A percentile compares a stretch with the other conserved stretches of the same genome.
These are phyloP conservation scores for Anolis apletophallus DNA, from an alignment of 2,797 vertebrate species.

Conservation along the genomic window DNA sequence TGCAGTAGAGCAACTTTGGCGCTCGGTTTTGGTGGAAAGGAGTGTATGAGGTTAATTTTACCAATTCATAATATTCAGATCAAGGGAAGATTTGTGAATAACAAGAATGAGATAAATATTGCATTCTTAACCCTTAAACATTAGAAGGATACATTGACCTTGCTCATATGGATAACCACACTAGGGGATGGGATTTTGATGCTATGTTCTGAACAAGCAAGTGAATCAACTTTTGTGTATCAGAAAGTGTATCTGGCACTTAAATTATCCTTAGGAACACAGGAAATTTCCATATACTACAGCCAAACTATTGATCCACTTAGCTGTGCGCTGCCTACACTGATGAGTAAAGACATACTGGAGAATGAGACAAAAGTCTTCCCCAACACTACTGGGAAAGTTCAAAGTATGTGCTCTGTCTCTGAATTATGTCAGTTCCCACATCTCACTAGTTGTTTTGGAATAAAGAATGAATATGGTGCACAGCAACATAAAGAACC, in stretches of 20 bases:
- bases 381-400: not conserved
- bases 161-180: not conserved
- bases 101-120: not conserved
- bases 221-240: not conserved
- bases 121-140: not conserved
- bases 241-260: not conserved
- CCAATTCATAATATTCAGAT: too few species aligned
- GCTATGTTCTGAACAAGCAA: not conserved
- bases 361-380: not conserved
- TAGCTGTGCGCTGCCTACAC: not conserved
- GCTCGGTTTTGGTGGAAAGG: too few species aligned
- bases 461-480: not conserved
- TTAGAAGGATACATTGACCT: not conserved
- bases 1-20: too few species aligned
- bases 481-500: not conserved
- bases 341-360: not conserved
- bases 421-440: not conserved
- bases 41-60: too few species aligned
- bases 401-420: not conserved
- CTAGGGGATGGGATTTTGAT: not conserved
- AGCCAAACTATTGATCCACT: not conserved
- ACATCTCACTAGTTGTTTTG: not conserved
- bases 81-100: not conserved
- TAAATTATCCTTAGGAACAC: not conserved
- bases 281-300: not conserved